These are phyloP conservation scores for Lagopus muta DNA, from an alignment of 2,113 vertebrate species.

Conservation along the genomic window DNA sequence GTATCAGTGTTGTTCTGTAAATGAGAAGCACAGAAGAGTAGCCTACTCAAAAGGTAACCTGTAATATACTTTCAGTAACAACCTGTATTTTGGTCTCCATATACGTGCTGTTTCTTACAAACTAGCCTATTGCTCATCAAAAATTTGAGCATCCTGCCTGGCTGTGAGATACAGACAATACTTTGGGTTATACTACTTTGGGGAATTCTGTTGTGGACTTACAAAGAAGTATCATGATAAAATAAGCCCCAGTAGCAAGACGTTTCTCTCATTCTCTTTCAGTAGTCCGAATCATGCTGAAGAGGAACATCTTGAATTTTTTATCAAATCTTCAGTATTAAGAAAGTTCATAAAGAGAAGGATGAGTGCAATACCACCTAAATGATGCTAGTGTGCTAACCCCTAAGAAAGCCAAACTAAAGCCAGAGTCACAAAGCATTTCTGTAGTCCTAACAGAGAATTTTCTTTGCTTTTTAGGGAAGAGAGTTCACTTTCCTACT, in stretches of 20 bases:
- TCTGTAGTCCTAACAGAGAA: not conserved
- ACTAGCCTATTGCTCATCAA: not conserved
- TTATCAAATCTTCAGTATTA: not conserved
- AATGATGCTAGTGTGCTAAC: fast-evolving
- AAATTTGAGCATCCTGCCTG: not conserved
- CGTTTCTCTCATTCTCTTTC: not conserved
- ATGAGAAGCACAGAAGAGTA: not conserved
- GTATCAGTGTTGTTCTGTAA: not conserved
- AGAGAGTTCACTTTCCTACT: not conserved
- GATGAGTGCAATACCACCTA: not conserved
- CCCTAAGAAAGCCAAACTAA: not conserved
- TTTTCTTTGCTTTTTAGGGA: not conserved
- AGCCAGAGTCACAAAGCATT: fast-evolving
- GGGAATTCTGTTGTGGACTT: fast-evolving
- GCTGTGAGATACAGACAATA: not conserved
- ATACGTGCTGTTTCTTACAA: not conserved
- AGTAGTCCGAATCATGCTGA: not conserved
- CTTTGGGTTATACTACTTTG: not conserved
- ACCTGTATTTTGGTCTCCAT: not conserved
- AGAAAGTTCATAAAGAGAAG: not conserved
- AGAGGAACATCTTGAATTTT: not conserved
- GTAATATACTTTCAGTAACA: not conserved
- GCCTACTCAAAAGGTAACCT: not conserved
- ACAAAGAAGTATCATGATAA: not conserved
- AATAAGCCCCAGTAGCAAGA: not conserved